These are phyloP conservation scores for Operophtera brumata DNA, from an alignment of 2,888 invertebrate genomes.

Conservation along the genomic window DNA sequence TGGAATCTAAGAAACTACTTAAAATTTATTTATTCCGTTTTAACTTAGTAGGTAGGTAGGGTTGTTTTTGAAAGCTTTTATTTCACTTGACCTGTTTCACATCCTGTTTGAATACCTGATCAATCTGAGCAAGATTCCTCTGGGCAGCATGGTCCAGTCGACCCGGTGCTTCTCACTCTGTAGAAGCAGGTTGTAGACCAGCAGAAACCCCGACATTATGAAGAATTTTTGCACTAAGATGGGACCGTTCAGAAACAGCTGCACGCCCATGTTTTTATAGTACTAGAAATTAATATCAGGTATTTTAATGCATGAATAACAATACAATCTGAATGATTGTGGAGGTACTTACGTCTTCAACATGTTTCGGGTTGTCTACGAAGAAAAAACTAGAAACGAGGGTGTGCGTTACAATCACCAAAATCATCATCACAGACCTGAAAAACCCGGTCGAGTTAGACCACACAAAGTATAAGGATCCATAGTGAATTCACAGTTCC, in stretches of 20 bases:
- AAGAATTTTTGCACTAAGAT: slow-evolving; percentile 45
- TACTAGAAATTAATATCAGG: background rate
- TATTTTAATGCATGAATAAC: too few relatives aligned
- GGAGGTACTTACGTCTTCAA: background rate
- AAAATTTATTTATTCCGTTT: too few relatives aligned
- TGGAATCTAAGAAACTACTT: too few relatives aligned
- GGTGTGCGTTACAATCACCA: background rate
- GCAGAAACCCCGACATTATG: slow-evolving; percentile 41
- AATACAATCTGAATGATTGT: too few relatives aligned
- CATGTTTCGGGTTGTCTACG: background rate
- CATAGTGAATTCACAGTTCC: too few relatives aligned
- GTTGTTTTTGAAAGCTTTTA: too few relatives aligned
- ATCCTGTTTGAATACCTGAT: slow-evolving; percentile 34
- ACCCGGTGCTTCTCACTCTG: slow-evolving; percentile 30
- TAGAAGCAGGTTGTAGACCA: slow-evolving; percentile 39
- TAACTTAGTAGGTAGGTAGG: too few relatives aligned
- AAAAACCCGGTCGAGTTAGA: background rate
- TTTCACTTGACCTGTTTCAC: too few relatives aligned
- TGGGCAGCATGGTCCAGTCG: slow-evolving; percentile 35
- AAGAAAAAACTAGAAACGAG: background rate
- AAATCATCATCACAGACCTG: background rate
- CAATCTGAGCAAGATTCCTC: slow-evolving; percentile 39
- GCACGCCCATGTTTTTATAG: background rate
- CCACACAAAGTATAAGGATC: too few relatives aligned
- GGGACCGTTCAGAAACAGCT: slow-evolving; percentile 34